Evolutionary conservation across 2,797 vertebrate species (phyloP), one percentile per base, ranked within the genome.

Genomic region (Labeo calbasu): DNA sequence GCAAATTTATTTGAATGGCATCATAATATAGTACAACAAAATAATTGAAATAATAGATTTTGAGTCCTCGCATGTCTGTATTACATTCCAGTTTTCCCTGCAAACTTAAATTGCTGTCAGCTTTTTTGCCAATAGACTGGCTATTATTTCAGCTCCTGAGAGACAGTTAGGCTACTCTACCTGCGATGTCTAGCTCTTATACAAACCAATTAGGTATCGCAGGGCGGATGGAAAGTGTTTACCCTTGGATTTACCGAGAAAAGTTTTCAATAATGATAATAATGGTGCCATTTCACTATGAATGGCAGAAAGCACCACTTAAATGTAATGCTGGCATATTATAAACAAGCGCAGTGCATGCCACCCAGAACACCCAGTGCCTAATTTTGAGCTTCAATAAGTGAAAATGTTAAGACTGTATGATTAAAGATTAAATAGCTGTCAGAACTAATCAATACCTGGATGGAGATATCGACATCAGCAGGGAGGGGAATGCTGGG

Each of bases 391-490:
- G 55, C 81, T 75, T 43, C 28, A 40, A 5, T 36, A 19, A 19
- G 55, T 36, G 25, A 23, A 82, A 19, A 65, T 19, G 28, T 82
- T 65, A 32, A 51, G 57, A 9, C 28, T 68, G 43, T 61, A 53
- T 81, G 46, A 61, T 53, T 61, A 59, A 50, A 77, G 23, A 75
- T 69, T 48, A 76, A 77, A 69, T 4, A 43, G 46, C 80, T 73
- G 48, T 59, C 65, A 59, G 65, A 23, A 70, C 75, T 51, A 69
- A 43, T 71, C 75, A 32, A 89, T 86, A 94, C 95, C 93, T 95
- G 92, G 82, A 95, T 89, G 14, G 94, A 93, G 48, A 95, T 93
- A 80, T 88, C 55, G 48, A 92, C 53, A 82, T 92, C 78, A 46
- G 92, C 81, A 28, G 91, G 89, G 71, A 85, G 79, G 7, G 88